Percentiles rank a stretch among this genome's conserved stretches.
phyloP scores from a whole-genome alignment of 2,113 vertebrate genomes.

The Neopipo cinnamomea region DNA sequence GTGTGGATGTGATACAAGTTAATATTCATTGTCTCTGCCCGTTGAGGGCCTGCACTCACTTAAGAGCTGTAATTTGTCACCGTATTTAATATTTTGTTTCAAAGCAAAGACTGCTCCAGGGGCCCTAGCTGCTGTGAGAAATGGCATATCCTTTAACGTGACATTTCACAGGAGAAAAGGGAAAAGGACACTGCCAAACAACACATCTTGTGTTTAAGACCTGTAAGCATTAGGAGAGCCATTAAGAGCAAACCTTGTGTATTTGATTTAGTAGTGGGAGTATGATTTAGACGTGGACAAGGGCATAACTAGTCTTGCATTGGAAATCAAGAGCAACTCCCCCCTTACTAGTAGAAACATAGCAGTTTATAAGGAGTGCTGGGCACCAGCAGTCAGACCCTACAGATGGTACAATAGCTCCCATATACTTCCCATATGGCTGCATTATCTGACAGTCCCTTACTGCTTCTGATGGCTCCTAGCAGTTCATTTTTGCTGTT shows the following conservation, averaged over 20 bases:
- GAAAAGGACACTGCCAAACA: neutral
- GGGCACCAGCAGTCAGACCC: neutral
- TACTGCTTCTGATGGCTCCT: neutral
- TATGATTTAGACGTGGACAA: neutral
- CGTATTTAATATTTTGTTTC: slow-evolving; percentile 1
- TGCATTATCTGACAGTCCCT: neutral
- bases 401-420: neutral
- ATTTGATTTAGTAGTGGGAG: neutral
- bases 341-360: neutral
- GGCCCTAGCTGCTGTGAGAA: neutral
- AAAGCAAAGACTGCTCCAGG: neutral
- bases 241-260: neutral
- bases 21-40: slow-evolving; percentile 2
- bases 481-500: neutral
- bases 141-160: neutral
- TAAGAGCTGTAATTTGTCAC: slow-evolving; percentile 3
- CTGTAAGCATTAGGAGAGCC: neutral
- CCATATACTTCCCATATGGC: neutral
- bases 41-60: neutral
- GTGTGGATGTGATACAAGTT: slow-evolving; percentile 20
- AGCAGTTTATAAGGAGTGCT: neutral
- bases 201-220: neutral
- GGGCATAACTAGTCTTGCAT: neutral
- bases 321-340: neutral
- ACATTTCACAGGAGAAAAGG: neutral